Conservation (phyloP, 2,888 invertebrate genomes). For the Phalera bucephala region DNA sequence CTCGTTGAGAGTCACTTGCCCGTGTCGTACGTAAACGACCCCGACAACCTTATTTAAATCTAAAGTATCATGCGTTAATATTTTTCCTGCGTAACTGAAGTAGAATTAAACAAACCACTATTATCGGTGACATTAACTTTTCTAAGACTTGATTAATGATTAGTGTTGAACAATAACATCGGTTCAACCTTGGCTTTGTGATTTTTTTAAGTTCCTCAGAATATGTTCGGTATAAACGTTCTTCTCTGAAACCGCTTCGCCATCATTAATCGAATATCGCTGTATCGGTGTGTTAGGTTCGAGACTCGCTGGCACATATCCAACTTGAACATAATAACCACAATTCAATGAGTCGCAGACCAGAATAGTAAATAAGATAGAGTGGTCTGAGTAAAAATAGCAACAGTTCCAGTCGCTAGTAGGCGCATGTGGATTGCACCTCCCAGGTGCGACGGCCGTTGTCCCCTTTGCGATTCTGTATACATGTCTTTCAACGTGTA, state of each 20-base stretch:
- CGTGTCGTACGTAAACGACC: constrained; percentile 75
- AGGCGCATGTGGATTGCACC: constrained; percentile 70
- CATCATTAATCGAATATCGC: constrained; percentile 77
- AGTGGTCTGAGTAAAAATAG: constrained; percentile 80
- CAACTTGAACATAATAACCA: constrained; percentile 83
- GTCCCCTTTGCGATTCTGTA: constrained; percentile 51
- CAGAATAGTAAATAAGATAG: constrained; percentile 83
- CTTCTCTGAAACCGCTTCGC: constrained; percentile 60
- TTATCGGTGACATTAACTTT: not conserved
- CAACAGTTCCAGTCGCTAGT: constrained; percentile 74
- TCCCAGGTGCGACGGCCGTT: constrained; percentile 77
- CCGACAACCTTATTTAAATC: constrained; percentile 55
- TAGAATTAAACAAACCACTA: no score
- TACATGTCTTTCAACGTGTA: constrained; percentile 12
- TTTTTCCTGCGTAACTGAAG: no score
- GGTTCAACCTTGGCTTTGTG: constrained; percentile 56
- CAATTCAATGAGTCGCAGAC: constrained; percentile 83
- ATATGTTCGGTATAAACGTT: constrained; percentile 39
- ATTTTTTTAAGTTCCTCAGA: constrained; percentile 40
- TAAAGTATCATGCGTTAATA: constrained; percentile 33
- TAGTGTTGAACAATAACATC: constrained; percentile 27
- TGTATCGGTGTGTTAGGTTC: constrained; percentile 70
- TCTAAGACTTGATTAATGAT: not conserved
- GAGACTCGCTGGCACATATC: constrained; percentile 74
- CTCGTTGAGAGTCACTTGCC: constrained; percentile 65